phyloP scores from a whole-genome alignment of 2,888 invertebrate species.

The Platycheirus albimanus region DNA sequence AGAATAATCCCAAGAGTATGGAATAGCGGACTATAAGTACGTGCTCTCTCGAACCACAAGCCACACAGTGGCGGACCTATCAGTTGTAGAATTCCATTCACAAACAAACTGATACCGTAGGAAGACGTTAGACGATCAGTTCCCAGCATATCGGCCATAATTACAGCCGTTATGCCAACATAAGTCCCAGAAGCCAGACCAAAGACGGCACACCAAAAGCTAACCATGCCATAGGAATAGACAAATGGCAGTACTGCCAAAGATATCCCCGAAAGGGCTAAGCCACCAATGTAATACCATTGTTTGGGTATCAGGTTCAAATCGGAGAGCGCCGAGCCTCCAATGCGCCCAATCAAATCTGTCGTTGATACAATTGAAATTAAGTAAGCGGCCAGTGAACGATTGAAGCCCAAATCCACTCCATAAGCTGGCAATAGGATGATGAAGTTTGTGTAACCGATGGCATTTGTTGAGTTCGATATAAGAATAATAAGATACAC shows the following conservation, averaged over 20 bases:
- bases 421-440: conserved; percentile 92
- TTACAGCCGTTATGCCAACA: conserved; percentile 93
- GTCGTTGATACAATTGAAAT: conserved; percentile 91
- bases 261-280: conserved; percentile 90
- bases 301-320: conserved; percentile 89
- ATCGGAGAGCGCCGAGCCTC: conserved; percentile 93
- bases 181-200: conserved; percentile 93
- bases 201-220: conserved; percentile 89
- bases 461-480: conserved; percentile 93
- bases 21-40: conserved; percentile 89
- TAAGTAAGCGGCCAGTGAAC: conserved; percentile 88
- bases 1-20: conserved; percentile 89
- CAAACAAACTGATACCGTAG: conserved; percentile 92
- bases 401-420: conserved; percentile 87
- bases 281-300: conserved; percentile 91
- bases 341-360: conserved; percentile 92
- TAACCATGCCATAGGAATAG: conserved; percentile 86
- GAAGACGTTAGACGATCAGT: conserved; percentile 92
- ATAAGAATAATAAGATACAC: conserved; percentile 91
- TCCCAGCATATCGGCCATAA: conserved; percentile 94
- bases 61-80: conserved; percentile 94
- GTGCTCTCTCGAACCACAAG: conserved; percentile 86
- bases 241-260: conserved; percentile 88
- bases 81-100: conserved; percentile 91
- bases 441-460: conserved; percentile 93